Evolutionary conservation across 1,140 invertebrate genomes (phyloP), one percentile per base, ranked within the genome.

Genomic region (Drosophila lacteicornis): DNA sequence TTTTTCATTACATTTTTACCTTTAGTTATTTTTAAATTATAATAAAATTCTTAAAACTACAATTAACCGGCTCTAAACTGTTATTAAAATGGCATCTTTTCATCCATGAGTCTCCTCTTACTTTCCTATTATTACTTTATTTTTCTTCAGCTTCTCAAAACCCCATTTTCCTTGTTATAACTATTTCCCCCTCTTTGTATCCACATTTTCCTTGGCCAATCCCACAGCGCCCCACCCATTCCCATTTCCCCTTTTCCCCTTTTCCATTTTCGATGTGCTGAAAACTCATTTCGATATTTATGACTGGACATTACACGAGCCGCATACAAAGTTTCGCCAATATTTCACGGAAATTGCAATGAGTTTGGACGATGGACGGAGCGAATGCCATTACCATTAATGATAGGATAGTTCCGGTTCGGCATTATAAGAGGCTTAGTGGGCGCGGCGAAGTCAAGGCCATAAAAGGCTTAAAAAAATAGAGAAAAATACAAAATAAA

Each of bases 401-500:
- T 76, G 82, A 30, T 30, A 50, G 74, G 27, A 47, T 56, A 73
- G 83, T 86, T 83, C 63, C 84, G 83, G 62, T 69, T 42, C 36
- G 40, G 15, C n/a, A 60, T 69, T 67, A 78, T 78, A 83, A 78
- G 73, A 69, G 55, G 80, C 73, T 87, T 88, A 83, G 69, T 67
- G 75, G 77, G 81, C 69, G 70, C 65, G 65, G 57, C 19, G 0
- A 13, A 40, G 53, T 56, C 36, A 56, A 25, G 73, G 25, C 22
- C 42, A 59, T 88, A 80, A 86, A 83, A 79, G 81, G 76, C 84
- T 87, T 88, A 83, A 11, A 43, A 57, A 45, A 38, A 15, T 22
- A 25, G 15, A 0, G 13, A 13, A 5, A 15, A n/a, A n/a, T 6
- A 15, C 6, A 40, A 2, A 25, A 2, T 4, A 25, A 40, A 13